A percentile compares a stretch with the other conserved stretches of the same genome.
Evolutionary conservation across 2,113 vertebrate species (phyloP).

Genomic region (Dicentrarchus labrax): DNA sequence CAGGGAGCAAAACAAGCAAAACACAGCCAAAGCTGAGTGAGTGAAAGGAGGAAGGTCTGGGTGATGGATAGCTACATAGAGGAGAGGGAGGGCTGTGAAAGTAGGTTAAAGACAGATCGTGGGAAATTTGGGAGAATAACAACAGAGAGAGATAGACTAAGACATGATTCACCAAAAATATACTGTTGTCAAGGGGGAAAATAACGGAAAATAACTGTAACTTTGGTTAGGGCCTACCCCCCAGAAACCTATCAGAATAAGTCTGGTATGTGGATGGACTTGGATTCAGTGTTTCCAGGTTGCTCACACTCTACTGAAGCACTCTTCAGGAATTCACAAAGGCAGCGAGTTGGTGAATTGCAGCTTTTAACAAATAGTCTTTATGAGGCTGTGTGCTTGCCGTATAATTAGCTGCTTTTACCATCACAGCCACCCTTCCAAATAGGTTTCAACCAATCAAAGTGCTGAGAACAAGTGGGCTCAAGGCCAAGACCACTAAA

Average conservation of each 20-base stretch:
- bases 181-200: not conserved
- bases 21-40: not conserved
- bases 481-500: not conserved
- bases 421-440: not conserved
- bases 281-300: not conserved
- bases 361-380: constrained; percentile 8
- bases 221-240: not conserved
- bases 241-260: not conserved
- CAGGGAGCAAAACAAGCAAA: constrained; percentile 32
- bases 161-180: not conserved
- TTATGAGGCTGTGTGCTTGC: constrained; percentile 1
- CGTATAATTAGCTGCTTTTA: constrained; percentile 44
- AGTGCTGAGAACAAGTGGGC: not conserved
- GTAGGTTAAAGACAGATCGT: not conserved
- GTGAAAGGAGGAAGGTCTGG: not conserved
- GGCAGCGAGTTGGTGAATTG: not conserved
- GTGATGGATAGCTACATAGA: constrained; percentile 3
- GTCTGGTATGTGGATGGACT: not conserved
- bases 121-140: not conserved
- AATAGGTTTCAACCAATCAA: constrained; percentile 1
- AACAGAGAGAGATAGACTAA: not conserved
- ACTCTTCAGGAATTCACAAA: not conserved
- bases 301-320: not conserved
- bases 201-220: too few species aligned
- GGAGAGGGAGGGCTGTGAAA: not conserved